Percentiles rank a stretch among this genome's conserved stretches.
Evolutionary conservation across 1,140 invertebrate genomes (phyloP).

Genomic region (Nasonia giraulti): DNA sequence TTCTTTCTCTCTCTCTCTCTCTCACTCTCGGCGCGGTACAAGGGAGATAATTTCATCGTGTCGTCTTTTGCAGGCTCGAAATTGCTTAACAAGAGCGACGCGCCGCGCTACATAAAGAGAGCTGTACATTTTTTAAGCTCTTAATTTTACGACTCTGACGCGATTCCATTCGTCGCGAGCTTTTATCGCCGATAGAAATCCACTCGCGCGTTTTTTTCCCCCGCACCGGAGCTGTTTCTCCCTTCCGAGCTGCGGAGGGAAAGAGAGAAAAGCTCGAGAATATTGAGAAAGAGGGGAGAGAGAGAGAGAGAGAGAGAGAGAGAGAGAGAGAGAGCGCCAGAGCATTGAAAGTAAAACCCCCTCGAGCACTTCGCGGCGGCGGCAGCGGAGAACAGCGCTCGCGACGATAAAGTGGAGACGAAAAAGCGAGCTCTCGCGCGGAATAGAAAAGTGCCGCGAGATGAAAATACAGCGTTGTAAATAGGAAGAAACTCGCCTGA

Average conservation of each 20-base stretch:
- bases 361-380: constrained; percentile 9
- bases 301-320: constrained; percentile 16
- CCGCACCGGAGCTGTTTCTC: background rate
- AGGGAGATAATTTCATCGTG: too few species aligned
- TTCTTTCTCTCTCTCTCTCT: background rate
- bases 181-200: constrained; percentile 26
- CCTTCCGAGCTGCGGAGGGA: background rate
- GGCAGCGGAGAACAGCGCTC: background rate
- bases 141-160: background rate
- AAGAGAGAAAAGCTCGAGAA: background rate
- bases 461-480: background rate
- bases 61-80: background rate
- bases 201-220: too few species aligned
- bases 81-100: background rate
- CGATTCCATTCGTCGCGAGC: background rate
- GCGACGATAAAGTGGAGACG: constrained; percentile 17
- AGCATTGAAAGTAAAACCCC: constrained; percentile 24
- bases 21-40: too few species aligned
- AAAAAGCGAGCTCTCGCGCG: background rate
- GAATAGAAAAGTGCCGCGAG: background rate
- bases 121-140: too few species aligned
- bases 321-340: background rate
- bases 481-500: constrained; percentile 77
- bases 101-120: too few species aligned
- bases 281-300: background rate